These are phyloP conservation scores for Prunella fulvescens DNA, from an alignment of 2,113 vertebrate genomes.

Conservation along the genomic window DNA sequence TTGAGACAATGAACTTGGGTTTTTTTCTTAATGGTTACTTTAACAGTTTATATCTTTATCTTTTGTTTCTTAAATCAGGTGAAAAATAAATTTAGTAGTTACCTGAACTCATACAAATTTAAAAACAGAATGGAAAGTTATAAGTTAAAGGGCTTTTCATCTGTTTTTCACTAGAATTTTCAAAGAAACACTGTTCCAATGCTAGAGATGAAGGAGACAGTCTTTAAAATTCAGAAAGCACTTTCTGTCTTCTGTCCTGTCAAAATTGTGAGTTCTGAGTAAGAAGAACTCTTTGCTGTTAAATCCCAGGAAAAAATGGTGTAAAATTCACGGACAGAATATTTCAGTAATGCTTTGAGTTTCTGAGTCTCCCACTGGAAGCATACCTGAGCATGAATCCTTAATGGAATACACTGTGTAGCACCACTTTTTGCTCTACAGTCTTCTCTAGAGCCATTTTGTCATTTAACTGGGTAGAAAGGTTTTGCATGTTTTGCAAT, in stretches of 20 bases:
- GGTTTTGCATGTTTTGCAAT: background rate
- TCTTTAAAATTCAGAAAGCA: background rate
- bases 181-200: background rate
- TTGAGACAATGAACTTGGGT: fast-evolving
- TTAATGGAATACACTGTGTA: background rate
- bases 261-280: background rate
- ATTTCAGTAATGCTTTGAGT: background rate
- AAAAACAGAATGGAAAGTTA: background rate
- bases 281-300: background rate
- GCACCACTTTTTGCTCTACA: background rate
- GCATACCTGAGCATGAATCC: background rate
- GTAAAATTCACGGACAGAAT: background rate
- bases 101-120: background rate
- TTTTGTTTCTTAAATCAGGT: background rate
- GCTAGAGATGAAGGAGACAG: background rate
- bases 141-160: background rate
- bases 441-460: background rate
- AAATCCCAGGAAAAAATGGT: background rate
- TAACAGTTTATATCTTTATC: fast-evolving
- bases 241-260: background rate
- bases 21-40: background rate
- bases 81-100: background rate
- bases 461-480: background rate
- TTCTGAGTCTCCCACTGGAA: background rate
- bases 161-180: background rate